Conservation (phyloP, 2,888 invertebrate species). For the Oxyscelio sp. region DNA sequence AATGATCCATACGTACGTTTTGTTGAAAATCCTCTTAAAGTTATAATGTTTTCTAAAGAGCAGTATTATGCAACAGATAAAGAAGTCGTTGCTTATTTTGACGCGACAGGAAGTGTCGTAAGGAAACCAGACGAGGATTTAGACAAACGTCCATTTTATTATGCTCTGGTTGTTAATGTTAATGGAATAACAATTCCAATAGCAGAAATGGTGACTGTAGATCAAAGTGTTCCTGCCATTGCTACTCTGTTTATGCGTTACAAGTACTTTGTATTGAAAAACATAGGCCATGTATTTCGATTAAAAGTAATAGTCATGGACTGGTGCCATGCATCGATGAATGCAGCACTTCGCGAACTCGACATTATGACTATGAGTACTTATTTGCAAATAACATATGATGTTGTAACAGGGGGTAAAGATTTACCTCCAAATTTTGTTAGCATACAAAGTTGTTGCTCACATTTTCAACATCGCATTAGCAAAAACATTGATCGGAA, state of each 20-base stretch:
- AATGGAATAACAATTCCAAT: neutral
- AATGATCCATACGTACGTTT: constrained; percentile 14
- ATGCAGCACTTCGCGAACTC: too few relatives aligned
- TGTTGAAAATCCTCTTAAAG: neutral
- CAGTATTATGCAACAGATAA: neutral
- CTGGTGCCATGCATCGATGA: too few relatives aligned
- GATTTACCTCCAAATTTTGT: neutral
- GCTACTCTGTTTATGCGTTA: neutral
- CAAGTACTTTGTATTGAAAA: neutral
- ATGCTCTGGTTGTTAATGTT: constrained; percentile 7
- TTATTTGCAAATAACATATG: neutral
- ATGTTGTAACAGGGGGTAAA: neutral
- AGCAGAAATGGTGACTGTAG: neutral
- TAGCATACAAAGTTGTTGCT: neutral
- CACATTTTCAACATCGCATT: neutral
- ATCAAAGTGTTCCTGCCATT: constrained; percentile 9
- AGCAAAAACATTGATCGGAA: neutral
- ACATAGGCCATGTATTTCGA: too few relatives aligned
- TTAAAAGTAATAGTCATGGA: too few relatives aligned
- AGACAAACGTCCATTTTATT: neutral
- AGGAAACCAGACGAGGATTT: neutral
- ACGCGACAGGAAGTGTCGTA: constrained; percentile 15
- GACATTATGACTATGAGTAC: too few relatives aligned
- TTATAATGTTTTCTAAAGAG: constrained; percentile 17
- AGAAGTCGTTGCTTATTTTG: constrained; percentile 9